These are phyloP conservation scores for Odocoileus hemionus DNA, from an alignment of 2,113 vertebrate species.

Conservation along the genomic window DNA sequence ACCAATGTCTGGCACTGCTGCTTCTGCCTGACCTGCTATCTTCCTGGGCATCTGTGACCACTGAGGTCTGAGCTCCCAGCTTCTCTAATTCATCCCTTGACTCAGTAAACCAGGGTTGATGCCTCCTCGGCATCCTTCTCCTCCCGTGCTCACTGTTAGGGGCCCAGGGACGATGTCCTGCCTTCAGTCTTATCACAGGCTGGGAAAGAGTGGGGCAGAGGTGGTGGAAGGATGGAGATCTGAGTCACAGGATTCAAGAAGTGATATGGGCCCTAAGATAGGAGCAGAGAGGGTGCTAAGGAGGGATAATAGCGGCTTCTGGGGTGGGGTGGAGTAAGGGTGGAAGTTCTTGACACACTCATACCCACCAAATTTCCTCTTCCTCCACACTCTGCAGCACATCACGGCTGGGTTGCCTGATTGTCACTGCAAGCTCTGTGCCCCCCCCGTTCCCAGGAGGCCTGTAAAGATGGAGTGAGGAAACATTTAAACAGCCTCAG, in stretches of 20 bases:
- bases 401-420: background rate
- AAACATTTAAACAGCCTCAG: background rate
- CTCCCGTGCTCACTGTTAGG: background rate
- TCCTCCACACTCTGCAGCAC: background rate
- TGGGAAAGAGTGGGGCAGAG: background rate
- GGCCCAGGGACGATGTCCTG: background rate
- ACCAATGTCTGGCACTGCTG: background rate
- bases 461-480: background rate
- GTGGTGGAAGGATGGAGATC: background rate
- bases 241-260: background rate
- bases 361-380: background rate
- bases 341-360: background rate
- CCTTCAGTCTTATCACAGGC: background rate
- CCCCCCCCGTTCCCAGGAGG: background rate
- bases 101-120: background rate
- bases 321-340: background rate
- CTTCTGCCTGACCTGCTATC: background rate
- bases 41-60: background rate
- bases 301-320: background rate
- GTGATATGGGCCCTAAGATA: background rate
- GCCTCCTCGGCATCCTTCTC: background rate
- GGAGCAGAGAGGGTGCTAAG: background rate
- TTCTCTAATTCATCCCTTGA: background rate
- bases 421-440: background rate
- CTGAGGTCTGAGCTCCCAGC: background rate